Conservation (phyloP, 2,113 vertebrate species). For the Dicerorhinus sumatrensis region DNA sequence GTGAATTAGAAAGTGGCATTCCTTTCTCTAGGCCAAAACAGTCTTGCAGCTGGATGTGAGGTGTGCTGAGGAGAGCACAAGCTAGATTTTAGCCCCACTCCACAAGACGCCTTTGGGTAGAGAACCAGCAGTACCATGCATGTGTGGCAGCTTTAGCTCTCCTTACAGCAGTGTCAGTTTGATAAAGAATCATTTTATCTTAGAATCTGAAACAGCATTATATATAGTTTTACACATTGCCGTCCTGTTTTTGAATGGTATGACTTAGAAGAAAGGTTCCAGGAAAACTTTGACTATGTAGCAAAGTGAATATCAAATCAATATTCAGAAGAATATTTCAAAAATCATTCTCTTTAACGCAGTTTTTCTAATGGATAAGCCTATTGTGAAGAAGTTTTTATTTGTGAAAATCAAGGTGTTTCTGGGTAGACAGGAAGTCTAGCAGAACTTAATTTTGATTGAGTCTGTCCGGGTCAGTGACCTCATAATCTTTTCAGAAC, state of each 20-base stretch:
- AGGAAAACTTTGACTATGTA: neutral
- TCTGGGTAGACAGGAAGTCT: constrained; percentile 49
- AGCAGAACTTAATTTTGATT: constrained; percentile 58
- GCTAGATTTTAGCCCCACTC: neutral
- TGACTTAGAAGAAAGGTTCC: neutral
- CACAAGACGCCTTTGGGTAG: neutral
- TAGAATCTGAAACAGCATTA: neutral
- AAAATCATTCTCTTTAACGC: constrained; percentile 12
- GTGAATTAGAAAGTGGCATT: neutral
- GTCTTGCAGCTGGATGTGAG: neutral
- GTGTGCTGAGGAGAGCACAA: neutral
- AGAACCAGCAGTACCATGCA: neutral
- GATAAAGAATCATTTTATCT: neutral
- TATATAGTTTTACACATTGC: neutral
- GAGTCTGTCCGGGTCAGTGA: constrained; percentile 3
- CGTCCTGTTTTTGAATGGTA: neutral
- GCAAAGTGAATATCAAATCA: constrained; percentile 10
- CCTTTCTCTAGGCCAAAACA: neutral
- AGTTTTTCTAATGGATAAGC: neutral
- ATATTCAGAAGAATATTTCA: constrained; percentile 9
- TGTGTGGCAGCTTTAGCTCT: neutral
- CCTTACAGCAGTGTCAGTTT: neutral
- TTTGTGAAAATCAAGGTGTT: constrained; percentile 4
- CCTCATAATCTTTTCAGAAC: constrained; percentile 66
- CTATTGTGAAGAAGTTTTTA: neutral